Base-by-base conservation (phyloP, 2,113 vertebrate genomes). In the Pelodiscus sinensis region DNA sequence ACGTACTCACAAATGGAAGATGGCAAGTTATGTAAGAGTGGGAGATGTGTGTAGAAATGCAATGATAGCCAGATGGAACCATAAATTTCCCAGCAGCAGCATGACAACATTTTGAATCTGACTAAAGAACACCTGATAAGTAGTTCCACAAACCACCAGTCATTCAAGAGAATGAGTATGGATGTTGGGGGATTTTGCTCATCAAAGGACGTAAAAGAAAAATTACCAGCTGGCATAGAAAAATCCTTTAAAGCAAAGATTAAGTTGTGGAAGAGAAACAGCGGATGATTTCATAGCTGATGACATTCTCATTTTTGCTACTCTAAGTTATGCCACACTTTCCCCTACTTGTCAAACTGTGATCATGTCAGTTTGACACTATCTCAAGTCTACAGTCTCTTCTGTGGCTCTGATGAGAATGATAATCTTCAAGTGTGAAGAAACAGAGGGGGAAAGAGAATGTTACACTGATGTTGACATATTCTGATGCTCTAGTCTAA, bases 391-490 rank as follows among this genome's bases (percentile, higher is more conserved):
- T 89, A 22, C 84, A 51, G 77, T 90, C 8, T 94, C 65, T 81
- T 52, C 90, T 68, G 25, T 90, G 0, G 0, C 86, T 80, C 86
- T 79, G 1, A 2, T 84, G 79, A 73, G 79, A 51, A 79, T 52
- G 79, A 92, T 85, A 88, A 90, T 79, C 13, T 8, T 38, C 8
- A 60, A 0, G 31, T 21, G 13, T 88, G 54, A 89, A 86, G 81
- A 87, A 91, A 84, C 81, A 29, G 1, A 21, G 60, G 35, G 57
- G 44, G 52, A 80, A 87, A 38, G 56, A 31, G 38, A 86, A 3
- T 62, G 21, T 57, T 87, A 77, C 81, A 78, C 80, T 89, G 86
- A 89, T 92, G 75, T 38, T 94, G 92, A 79, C 50, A 90, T 79
- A 51, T 87, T 92, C 82, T 89, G 65, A 60, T 90, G 0, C 51